These are phyloP conservation scores for Volucella inflata DNA, from an alignment of 2,888 invertebrate species.

Conservation along the genomic window DNA sequence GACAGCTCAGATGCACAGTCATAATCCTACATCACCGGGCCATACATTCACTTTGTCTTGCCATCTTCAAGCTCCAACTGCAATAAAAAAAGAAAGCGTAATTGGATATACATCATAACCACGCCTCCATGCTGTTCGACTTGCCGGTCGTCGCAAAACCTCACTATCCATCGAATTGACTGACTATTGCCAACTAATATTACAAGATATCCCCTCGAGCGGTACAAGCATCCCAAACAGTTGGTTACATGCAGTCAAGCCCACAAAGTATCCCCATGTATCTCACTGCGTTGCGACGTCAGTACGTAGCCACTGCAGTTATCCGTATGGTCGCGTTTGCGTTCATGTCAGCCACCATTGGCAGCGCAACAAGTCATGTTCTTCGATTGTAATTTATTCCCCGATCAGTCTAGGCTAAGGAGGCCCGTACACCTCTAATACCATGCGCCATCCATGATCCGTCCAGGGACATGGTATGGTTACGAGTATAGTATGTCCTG, in stretches of 20 bases:
- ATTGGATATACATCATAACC: conserved; percentile 63
- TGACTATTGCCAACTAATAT: conserved; percentile 62
- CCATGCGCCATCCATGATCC: conserved; percentile 33
- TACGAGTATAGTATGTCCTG: conserved; percentile 41
- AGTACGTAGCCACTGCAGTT: conserved; percentile 16
- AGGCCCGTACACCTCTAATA: conserved; percentile 54
- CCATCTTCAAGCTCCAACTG: background rate
- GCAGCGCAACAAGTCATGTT: conserved; percentile 73
- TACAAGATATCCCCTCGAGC: conserved; percentile 60
- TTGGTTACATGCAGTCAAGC: conserved; percentile 62
- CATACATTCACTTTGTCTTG: background rate
- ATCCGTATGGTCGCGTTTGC: conserved; percentile 61
- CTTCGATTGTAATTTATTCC: conserved; percentile 69
- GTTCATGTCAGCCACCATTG: conserved; percentile 72
- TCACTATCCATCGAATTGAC: conserved; percentile 41
- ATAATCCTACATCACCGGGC: background rate
- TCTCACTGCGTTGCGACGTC: background rate
- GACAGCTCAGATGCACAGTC: background rate
- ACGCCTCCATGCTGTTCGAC: conserved; percentile 69
- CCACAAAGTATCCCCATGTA: conserved; percentile 38
- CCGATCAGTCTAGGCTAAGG: conserved; percentile 43
- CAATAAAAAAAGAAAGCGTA: conserved; percentile 15
- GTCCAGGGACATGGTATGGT: conserved; percentile 23
- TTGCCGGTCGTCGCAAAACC: conserved; percentile 56
- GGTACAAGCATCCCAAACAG: conserved; percentile 60